Evolutionary conservation across 2,113 vertebrate genomes (phyloP), one percentile per base, ranked within the genome.

Genomic region (Heterotilapia buettikoferi): DNA sequence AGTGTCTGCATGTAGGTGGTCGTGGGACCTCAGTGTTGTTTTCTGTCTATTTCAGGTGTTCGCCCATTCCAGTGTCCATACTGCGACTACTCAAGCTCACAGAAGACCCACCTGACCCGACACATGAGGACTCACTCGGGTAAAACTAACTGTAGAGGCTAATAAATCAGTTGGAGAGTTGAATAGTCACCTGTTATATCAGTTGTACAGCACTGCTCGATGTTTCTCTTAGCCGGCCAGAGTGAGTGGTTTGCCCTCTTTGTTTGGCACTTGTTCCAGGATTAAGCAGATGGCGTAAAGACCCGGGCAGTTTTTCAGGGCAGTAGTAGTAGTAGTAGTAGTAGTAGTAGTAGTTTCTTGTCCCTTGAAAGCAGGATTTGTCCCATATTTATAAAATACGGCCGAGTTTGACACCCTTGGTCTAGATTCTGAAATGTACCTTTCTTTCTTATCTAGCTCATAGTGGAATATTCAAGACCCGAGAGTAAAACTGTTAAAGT

Each of bases 81-180:
- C 96, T 99, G 98, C 88, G 97, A 98, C 86, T 99, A 99, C 24
- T 99, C 98, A 88, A 99, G 99, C 89, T 99, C 99, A 31, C 99
- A 99, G 97, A 99, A 99, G 96, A 99, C 99, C 8, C 99, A 99
- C 91, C 96, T 99, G 92, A 99, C 98, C 21, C 94, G 99, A 86
- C 99, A 99, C 87, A 99, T 99, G 98, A 97, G 98, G 84, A 99
- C 98, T 29, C 99, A 99, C 94, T 99, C 99, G 92, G 99, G 99
- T 99, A 76, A 79, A 73, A 63, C 18, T 50, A 21, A 13, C 73
- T 52, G 73, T 50, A 29, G 18, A 52, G 73, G 73, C 73, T 78
- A 52, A 78, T 52, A 33, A 33, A 78, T 78, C 24, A 50, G 16
- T 78, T 8, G 18, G 24, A 8, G 26, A 78, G 2, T 19, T 50